Evolutionary conservation across 2,888 invertebrate genomes (phyloP), one percentile per base, ranked within the genome.

Genomic region (Notodonta dromedarius): DNA sequence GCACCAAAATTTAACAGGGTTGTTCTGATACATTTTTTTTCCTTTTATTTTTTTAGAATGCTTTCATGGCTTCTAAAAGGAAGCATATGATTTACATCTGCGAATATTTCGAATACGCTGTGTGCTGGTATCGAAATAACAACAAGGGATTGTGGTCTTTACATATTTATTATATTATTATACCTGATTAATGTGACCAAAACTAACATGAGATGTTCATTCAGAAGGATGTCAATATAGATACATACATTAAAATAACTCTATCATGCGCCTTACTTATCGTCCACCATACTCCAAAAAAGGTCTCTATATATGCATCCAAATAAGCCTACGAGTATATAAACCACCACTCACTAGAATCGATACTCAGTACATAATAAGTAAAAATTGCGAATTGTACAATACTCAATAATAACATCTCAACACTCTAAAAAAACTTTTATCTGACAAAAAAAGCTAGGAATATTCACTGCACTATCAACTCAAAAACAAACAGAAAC

Each of bases 41-140:
- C 70, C 73, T 83, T 79, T 81, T 85, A 82, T 39, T 54, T 89
- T 89, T 85, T 82, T 78, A 81, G 85, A 87, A 88, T 87, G 84
- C 87, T 87, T 87, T 88, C 85, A 86, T 83, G 82, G 86, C 76
- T 86, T 87, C 77, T 80, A 83, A 87, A 85, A 86, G 84, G 80
- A 82, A 80, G 80, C 78, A 74, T 82, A 89, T 91, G 91, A 91
- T 90, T 90, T 90, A 88, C 90, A 79, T 80, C 73, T 74, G 84
- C 86, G 81, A 87, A 89, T 88, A 86, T 84, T 85, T 81, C 64
- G 74, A 85, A 86, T 84, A 77, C 77, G 74, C 79, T 74, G 79
- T 76, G 77, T 77, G 74, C 73, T 70, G 66, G 46, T 51, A 70
- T 52, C 57, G 67, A 70, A 73, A 73, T 73, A 70, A 50, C 50